Evolutionary conservation across 1,140 invertebrate genomes (phyloP).

Genomic region (Anoplolepis gracilipes): DNA sequence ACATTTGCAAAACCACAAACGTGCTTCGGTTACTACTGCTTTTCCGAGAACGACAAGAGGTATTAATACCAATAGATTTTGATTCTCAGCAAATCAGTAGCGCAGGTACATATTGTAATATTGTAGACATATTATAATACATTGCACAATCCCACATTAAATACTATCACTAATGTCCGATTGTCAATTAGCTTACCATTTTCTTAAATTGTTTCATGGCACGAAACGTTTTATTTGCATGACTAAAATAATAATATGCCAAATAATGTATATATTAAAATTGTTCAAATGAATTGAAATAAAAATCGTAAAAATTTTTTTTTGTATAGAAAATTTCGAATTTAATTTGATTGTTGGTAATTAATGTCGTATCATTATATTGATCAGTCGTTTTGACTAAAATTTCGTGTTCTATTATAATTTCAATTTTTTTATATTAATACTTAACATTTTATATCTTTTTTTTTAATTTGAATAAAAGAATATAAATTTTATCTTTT

Average conservation of each 20-base stretch:
- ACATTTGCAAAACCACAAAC: constrained; percentile 23
- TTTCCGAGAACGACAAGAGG: background rate
- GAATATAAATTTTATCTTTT: background rate
- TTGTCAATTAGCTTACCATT: constrained; percentile 15
- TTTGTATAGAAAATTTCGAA: background rate
- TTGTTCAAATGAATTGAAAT: constrained; percentile 1
- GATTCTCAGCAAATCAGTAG: constrained; percentile 45
- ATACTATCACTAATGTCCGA: constrained; percentile 61
- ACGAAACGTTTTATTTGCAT: constrained; percentile 30
- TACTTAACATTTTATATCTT: background rate
- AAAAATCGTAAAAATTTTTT: constrained; percentile 13
- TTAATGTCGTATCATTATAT: constrained; percentile 8
- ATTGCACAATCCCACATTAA: constrained; percentile 72
- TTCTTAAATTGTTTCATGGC: constrained; percentile 53
- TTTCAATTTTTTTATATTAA: background rate
- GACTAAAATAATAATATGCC: constrained; percentile 18
- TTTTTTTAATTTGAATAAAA: background rate
- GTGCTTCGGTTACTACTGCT: background rate
- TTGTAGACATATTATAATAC: constrained; percentile 33
- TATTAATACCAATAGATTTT: background rate
- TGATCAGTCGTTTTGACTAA: background rate
- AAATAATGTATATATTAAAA: constrained; percentile 46
- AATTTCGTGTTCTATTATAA: background rate
- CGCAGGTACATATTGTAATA: constrained; percentile 45
- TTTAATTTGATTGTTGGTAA: background rate